Conservation (phyloP, 2,113 vertebrate species). For the Podiceps cristatus region DNA sequence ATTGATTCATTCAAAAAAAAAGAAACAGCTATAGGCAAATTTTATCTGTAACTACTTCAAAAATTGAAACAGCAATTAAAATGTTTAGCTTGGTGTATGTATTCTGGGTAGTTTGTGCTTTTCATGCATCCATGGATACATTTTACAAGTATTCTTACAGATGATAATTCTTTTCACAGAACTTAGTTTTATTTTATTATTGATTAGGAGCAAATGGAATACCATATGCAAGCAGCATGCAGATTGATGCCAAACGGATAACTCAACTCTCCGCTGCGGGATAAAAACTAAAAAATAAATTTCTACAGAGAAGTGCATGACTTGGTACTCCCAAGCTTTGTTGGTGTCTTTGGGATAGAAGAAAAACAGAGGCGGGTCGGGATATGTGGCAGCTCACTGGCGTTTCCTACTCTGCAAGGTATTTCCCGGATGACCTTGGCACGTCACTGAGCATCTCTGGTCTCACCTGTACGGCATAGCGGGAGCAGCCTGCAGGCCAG, state of each 20-base stretch:
- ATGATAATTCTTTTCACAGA: background rate
- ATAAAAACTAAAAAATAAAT: background rate
- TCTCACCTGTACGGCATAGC: background rate
- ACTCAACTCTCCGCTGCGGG: background rate
- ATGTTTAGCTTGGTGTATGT: background rate
- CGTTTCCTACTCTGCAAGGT: background rate
- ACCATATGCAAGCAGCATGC: background rate
- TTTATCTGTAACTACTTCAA: background rate
- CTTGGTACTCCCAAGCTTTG: background rate
- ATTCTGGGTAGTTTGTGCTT: background rate
- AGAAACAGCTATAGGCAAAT: background rate
- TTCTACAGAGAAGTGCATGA: background rate
- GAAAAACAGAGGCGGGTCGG: background rate
- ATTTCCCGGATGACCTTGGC: background rate
- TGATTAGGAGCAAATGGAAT: background rate
- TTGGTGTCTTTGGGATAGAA: background rate
- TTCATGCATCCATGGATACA: background rate
- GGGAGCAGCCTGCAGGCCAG: background rate
- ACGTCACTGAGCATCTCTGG: background rate
- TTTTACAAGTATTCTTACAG: background rate
- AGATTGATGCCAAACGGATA: background rate
- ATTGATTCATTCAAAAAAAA: background rate
- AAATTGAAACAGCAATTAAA: background rate
- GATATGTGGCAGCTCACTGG: background rate
- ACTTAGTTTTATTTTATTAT: background rate